A percentile compares a stretch with the other conserved stretches of the same genome.
Evolutionary conservation across 2,113 vertebrate species (phyloP).

Genomic region (Larimichthys polyactis): DNA sequence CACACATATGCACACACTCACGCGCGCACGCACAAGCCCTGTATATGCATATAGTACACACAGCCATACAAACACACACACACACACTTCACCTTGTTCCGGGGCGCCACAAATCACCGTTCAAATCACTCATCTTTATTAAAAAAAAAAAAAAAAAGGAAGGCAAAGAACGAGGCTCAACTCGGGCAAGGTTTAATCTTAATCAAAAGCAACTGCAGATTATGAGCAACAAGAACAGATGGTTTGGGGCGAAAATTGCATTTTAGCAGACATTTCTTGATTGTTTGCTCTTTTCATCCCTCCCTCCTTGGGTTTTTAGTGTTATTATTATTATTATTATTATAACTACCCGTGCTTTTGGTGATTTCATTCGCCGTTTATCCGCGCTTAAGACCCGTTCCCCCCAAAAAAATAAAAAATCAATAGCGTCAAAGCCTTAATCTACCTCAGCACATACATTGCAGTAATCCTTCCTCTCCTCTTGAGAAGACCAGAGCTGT

Average conservation of each 20-base stretch:
- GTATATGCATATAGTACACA: neutral
- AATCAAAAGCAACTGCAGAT: slow-evolving; percentile 79
- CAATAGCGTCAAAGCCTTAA: slow-evolving; percentile 77
- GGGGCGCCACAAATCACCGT: slow-evolving; percentile 57
- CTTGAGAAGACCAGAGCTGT: slow-evolving; percentile 67
- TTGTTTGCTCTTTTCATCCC: slow-evolving; percentile 61
- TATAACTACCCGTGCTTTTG: slow-evolving; percentile 66
- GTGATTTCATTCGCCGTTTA: slow-evolving; percentile 83
- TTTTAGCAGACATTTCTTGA: slow-evolving; percentile 73
- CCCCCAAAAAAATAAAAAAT: slow-evolving; percentile 52
- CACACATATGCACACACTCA: slow-evolving; percentile 20
- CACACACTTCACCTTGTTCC: slow-evolving; percentile 69
- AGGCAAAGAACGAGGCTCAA: slow-evolving; percentile 34
- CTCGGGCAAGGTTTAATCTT: slow-evolving; percentile 70
- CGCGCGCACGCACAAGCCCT: neutral
- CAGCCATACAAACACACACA: slow-evolving; percentile 7
- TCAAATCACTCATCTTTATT: slow-evolving; percentile 73
- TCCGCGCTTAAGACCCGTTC: slow-evolving; percentile 78
- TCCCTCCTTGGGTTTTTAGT: neutral
- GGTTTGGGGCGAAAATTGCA: slow-evolving; percentile 75
- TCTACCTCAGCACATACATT: slow-evolving; percentile 74
- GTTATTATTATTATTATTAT: slow-evolving; percentile 71
- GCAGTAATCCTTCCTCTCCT: slow-evolving; percentile 70
- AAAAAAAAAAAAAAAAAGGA: slow-evolving; percentile 40
- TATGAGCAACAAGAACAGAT: slow-evolving; percentile 77